Evolutionary conservation across 1,140 invertebrate species (phyloP), one percentile per base, ranked within the genome.

Genomic region (Cherax quadricarinatus): DNA sequence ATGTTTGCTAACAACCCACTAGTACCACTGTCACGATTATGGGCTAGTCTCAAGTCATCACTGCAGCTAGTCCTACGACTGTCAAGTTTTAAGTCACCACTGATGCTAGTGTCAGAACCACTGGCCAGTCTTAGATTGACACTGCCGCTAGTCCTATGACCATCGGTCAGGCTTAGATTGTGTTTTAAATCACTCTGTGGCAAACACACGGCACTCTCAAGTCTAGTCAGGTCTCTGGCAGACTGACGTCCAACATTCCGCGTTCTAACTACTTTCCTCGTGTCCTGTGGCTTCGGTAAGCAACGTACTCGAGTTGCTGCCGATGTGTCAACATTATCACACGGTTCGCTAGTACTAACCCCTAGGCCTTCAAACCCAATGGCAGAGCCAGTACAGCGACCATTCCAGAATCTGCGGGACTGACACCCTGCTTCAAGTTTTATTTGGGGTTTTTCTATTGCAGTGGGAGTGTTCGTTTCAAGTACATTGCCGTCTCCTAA

Each of bases 241-340:
- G 89, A 91, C 21, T 85, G 73, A n/a, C 89, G 70, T 49, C 89
- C 89, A 18, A 91, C 89, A 79, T 91, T 85, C 48, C 82, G 57
- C 0, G n/a, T 86, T 73, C 83, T 91, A 4, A 91, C 83, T 7
- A 84, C 18, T 70, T 79, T 84, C 24, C 89, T 83, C 3, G 73
- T 79, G 48, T 91, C 89, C 10, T 80, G 14, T n/a, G 89, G 89
- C 18, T 70, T 41, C 3, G 89, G 89, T n/a, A 91, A 85, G 12
- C 89, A 79, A 41, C 10, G 30, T 53, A 91, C 30, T 30, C 12
- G 57, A 5, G 6, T 51, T 14, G 14, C 51, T 57, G 9, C 51
- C 12, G 81, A 30, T 10, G n/a, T 7, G 16, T 3, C 18, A 9
- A 30, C 30, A 16, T 75, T 10, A 75, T 12, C 9, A 9, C 9